A percentile compares a stretch with the other conserved stretches of the same genome.
Conservation (phyloP, 2,888 invertebrate species). For the Drosophila phalerata region DNA sequence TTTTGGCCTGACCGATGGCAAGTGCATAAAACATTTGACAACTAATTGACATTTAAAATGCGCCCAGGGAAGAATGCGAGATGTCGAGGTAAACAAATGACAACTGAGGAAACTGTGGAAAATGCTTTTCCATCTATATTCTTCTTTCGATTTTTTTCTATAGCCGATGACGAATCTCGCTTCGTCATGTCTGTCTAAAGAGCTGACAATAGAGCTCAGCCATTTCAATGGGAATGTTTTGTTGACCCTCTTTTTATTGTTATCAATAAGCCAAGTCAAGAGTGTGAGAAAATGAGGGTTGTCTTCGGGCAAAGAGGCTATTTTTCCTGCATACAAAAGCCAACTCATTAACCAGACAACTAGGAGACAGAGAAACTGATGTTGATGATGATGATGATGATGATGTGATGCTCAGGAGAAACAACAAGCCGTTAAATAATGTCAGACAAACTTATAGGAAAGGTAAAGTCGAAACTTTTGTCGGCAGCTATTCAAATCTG, state of each 20-base stretch:
- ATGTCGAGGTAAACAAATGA: constrained; percentile 39
- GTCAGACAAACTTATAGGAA: constrained; percentile 19
- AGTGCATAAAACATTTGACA: constrained; percentile 72
- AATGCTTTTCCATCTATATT: constrained; percentile 18
- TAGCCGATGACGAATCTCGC: constrained; percentile 22
- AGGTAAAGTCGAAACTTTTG: constrained; percentile 16
- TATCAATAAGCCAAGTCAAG: constrained; percentile 58
- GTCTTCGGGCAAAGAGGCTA: constrained; percentile 20
- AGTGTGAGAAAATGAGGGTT: background rate
- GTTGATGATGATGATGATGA: constrained; percentile 17
- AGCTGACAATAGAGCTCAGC: constrained; percentile 44
- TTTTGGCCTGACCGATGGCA: constrained; percentile 16
- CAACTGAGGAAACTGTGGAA: constrained; percentile 10
- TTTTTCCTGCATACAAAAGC: constrained; percentile 49
- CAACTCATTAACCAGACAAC: constrained; percentile 57
- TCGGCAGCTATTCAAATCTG: constrained; percentile 17
- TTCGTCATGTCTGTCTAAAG: constrained; percentile 29
- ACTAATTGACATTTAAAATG: constrained; percentile 79
- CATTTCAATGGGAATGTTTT: constrained; percentile 55
- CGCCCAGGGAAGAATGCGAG: constrained; percentile 19
- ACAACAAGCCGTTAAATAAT: constrained; percentile 34
- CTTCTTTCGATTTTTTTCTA: background rate
- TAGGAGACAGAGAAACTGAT: constrained; percentile 1
- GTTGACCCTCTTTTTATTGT: constrained; percentile 59
- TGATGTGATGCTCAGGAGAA: constrained; percentile 12